A percentile compares a stretch with the other conserved stretches of the same genome.
Evolutionary conservation across 2,888 invertebrate genomes (phyloP).

Genomic region (Malthinus flaveolus): DNA sequence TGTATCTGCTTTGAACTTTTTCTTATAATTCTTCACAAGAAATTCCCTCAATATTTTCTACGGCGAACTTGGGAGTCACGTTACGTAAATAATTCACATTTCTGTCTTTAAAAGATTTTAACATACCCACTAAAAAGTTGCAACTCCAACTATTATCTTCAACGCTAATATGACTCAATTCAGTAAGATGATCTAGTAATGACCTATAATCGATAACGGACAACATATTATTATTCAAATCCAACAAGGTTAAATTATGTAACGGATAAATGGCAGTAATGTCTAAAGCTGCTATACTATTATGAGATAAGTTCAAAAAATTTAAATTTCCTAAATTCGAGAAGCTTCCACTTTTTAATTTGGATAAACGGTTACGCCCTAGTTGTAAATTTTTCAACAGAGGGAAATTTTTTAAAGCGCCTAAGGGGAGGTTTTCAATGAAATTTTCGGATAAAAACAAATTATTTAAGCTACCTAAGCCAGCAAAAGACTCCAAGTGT

Average conservation of each 20-base stretch:
- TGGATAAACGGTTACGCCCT: neutral
- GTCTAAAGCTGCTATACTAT: neutral
- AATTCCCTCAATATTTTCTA: slow-evolving; percentile 5
- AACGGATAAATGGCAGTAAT: neutral
- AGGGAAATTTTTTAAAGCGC: neutral
- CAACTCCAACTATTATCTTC: slow-evolving; percentile 6
- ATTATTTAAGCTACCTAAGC: neutral
- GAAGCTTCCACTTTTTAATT: slow-evolving; percentile 2
- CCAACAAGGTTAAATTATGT: neutral
- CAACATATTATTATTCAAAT: slow-evolving; percentile 4
- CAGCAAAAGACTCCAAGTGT: neutral
- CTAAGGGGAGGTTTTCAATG: neutral
- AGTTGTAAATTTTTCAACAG: neutral
- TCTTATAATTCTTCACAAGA: neutral
- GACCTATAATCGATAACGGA: neutral
- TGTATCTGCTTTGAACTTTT: too few species aligned
- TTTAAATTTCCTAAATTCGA: neutral
- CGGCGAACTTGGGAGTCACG: neutral
- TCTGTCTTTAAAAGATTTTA: neutral
- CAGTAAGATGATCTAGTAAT: neutral
- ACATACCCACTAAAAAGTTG: neutral
- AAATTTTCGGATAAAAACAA: neutral
- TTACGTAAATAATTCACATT: neutral
- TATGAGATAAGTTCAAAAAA: slow-evolving; percentile 4
- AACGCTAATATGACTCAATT: neutral